Conservation (phyloP, 2,797 vertebrate genomes). For the Schizopygopsis malacanthus region DNA sequence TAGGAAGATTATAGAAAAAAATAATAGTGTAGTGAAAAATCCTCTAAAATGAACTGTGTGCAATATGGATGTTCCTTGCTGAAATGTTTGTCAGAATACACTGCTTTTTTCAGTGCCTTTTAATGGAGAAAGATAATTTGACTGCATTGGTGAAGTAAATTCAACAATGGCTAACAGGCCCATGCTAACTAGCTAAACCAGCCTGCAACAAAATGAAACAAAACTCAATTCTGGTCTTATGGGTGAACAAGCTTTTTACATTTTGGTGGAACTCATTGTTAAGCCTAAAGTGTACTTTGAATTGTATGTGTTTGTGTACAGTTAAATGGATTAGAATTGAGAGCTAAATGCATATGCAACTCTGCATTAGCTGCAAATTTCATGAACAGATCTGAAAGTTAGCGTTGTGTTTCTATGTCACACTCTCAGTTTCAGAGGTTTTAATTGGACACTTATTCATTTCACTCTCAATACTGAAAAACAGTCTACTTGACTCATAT, state of each 20-base stretch:
- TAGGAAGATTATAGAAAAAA: too few species aligned
- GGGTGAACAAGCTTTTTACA: background rate
- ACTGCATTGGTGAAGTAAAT: too few species aligned
- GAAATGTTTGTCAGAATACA: too few species aligned
- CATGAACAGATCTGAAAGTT: background rate
- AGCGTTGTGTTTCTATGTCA: background rate
- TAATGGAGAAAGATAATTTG: too few species aligned
- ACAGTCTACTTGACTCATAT: conserved; percentile 51
- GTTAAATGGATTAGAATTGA: background rate
- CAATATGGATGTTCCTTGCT: too few species aligned
- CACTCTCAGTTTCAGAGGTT: background rate
- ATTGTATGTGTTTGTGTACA: background rate
- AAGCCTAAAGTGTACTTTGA: background rate
- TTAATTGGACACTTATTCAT: background rate
- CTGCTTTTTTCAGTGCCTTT: too few species aligned
- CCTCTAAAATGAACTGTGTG: too few species aligned
- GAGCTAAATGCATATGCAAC: background rate
- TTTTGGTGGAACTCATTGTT: background rate
- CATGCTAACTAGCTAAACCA: too few species aligned
- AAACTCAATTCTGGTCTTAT: background rate
- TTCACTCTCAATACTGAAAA: conserved; percentile 10
- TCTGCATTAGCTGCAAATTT: background rate
- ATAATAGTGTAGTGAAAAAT: too few species aligned
- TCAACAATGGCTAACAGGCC: too few species aligned
- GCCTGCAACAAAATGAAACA: background rate